Base-by-base conservation (phyloP, 2,113 vertebrate species). In the Siniperca knerii region DNA sequence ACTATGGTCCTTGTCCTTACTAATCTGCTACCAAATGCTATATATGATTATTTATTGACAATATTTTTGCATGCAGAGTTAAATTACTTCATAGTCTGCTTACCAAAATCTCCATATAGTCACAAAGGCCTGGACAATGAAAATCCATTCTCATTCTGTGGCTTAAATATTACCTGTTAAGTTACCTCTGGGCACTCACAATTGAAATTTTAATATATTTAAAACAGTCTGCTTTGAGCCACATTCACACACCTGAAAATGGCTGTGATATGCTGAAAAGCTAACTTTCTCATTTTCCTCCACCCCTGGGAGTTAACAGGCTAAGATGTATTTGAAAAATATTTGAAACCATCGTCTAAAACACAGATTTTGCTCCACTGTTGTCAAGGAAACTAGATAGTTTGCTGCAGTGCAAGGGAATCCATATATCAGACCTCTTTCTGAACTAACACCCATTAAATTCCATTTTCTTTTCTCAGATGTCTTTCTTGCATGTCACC, bases 401-500 rank as follows among this genome's bases (percentile, higher is more conserved):
- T 86, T 92, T 87, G 77, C 87, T 84, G 88, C 91, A 92, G 87
- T 87, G 90, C 81, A 88, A 90, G 89, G 82, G 85, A 89, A 90
- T 84, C 68, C 83, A 90, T 75, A 87, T 73, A 74, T 89, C 86
- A 79, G 75, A 89, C 77, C 79, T 82, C 84, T 86, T 89, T 92
- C 88, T 91, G 72, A 94, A 96, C 95, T 96, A 96, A 96, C 94
- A 92, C 87, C 82, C 95, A 95, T 95, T 93, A 72, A 91, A 91
- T 77, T 90, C 85, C 89, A 91, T 94, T 93, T 93, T 94, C 81
- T 92, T 89, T 91, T 92, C 84, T 87, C 92, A 89, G 77, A 92
- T 83, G 83, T 92, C 90, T 67, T 93, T 92, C 82, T 91, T 95
- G 94, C 95, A 96, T 96, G 96, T 77, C 69, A 86, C 89, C 94